Evolutionary conservation across 1,140 invertebrate genomes (phyloP), one percentile per base, ranked within the genome.

Genomic region (Drosophila virilis): DNA sequence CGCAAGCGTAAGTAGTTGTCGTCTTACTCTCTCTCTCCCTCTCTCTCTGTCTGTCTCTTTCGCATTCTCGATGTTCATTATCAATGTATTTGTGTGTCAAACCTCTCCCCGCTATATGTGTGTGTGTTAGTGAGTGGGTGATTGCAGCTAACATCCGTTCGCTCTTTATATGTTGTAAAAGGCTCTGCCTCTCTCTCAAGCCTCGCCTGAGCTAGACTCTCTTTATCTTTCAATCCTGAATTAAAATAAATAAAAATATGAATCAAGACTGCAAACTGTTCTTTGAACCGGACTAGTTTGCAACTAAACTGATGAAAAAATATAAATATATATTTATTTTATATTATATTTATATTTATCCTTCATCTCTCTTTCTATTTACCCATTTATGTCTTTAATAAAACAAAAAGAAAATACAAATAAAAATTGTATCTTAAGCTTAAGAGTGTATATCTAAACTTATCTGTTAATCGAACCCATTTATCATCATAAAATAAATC

Each of bases 1-100:
- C 84, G 84, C 46, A 89, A 89, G 84, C 85, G 84, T 89, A 89
- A 89, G 84, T 89, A 89, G 75, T 78, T 67, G 65, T 35, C 54
- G 33, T 42, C 59, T 67, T 40, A 45, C 33, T 51, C 51, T 57
- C 50, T 48, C 67, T 43, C 17, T 75, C 64, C 72, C 67, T 52
- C 69, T 57, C 62, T 66, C 75, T 62, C 59, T 60, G 32, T 32
- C 32, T 66, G 28, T 59, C 32, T 13, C 13, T 50, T 8, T 37
- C 13, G 32, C 17, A 35, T 10, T 70, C 22, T 70, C 17, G 37
- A 55, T 70, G 50, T 64, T 33, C 52, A 46, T 68, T n/a, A 51
- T 51, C 28, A n/a, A 13, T 51, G 28, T 51, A 5, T 33, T 50
- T 50, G 17, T 51, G 32, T 51, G 50, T 51, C 50, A 51, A 51